phyloP scores from a whole-genome alignment of 2,797 vertebrate species.

The Melanotaenia parkinsoni region DNA sequence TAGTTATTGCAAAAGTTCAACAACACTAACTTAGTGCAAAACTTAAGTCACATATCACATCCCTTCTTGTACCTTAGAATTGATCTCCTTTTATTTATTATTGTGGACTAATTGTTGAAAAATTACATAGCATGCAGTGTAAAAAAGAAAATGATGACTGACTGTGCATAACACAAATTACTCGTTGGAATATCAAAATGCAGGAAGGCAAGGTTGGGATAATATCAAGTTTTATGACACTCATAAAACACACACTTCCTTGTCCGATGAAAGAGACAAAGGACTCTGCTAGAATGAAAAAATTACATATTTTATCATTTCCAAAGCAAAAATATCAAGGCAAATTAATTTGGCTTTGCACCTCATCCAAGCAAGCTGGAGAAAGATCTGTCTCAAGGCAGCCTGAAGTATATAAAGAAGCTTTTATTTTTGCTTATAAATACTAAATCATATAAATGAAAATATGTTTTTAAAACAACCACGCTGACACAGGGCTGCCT shows the following conservation, averaged over 20 bases:
- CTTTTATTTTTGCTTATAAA: not conserved
- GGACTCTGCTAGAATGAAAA: not conserved
- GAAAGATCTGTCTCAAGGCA: not conserved
- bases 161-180: constrained; percentile 13
- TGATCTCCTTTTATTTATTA: not conserved
- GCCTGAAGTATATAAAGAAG: accelerated
- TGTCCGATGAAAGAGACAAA: constrained; percentile 15
- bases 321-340: constrained; percentile 1
- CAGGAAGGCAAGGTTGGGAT: constrained; percentile 4
- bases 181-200: not conserved
- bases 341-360: constrained; percentile 4
- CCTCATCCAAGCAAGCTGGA: constrained; percentile 5
- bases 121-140: not conserved
- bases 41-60: not conserved
- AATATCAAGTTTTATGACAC: constrained; percentile 24
- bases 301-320: constrained; percentile 1
- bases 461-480: not conserved
- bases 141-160: not conserved
- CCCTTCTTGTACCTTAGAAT: not conserved
- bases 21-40: not conserved
- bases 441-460: not conserved
- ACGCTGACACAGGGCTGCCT: constrained; percentile 1
- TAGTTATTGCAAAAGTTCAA: not conserved
- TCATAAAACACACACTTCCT: constrained; percentile 47
- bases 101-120: not conserved